These are phyloP conservation scores for Spinus pinus DNA, from an alignment of 2,797 vertebrate genomes.

Conservation along the genomic window DNA sequence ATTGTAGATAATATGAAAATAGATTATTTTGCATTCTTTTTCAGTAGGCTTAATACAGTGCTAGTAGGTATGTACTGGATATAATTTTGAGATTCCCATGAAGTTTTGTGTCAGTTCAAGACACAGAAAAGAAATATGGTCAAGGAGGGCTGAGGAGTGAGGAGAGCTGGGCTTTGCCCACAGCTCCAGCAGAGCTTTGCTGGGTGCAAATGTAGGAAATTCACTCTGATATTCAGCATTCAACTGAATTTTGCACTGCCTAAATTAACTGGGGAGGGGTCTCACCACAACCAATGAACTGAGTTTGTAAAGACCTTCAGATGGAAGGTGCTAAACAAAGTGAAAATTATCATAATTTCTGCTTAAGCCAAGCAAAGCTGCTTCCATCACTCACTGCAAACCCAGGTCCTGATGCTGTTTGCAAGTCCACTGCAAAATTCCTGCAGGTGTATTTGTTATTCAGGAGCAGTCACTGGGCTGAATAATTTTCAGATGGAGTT, in stretches of 20 bases:
- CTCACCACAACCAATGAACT: background rate
- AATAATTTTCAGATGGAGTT: background rate
- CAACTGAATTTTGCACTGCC: background rate
- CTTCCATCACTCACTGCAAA: background rate
- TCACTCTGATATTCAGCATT: background rate
- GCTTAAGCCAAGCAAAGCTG: background rate
- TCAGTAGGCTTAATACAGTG: background rate
- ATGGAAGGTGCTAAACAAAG: background rate
- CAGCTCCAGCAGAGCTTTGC: background rate
- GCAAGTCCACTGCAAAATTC: background rate
- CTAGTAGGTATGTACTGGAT: background rate
- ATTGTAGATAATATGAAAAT: background rate
- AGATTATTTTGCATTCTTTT: background rate
- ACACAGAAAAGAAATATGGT: background rate
- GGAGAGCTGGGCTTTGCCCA: background rate
- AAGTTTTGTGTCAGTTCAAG: background rate
- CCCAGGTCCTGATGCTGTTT: background rate
- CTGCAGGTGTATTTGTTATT: slow-evolving; percentile 28
- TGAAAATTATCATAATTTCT: background rate
- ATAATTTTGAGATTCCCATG: background rate
- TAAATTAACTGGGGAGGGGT: background rate
- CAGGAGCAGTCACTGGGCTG: background rate
- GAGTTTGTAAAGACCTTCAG: background rate
- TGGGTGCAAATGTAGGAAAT: background rate
- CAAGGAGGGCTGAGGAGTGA: background rate